A percentile compares a stretch with the other conserved stretches of the same genome.
phyloP scores from a whole-genome alignment of 2,113 vertebrate genomes.

The Typhlomys cinereus region DNA sequence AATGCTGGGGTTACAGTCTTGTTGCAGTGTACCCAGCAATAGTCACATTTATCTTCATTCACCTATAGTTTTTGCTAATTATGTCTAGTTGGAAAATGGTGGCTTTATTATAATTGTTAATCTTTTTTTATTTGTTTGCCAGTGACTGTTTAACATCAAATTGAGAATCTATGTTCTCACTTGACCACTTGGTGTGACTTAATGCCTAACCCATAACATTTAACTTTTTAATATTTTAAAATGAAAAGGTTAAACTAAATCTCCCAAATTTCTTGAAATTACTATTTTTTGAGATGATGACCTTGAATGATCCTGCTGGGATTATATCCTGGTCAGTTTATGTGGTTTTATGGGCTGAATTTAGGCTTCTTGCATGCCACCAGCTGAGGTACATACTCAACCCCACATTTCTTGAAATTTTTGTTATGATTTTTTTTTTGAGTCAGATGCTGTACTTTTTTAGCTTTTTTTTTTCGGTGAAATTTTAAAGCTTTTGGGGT shows the following conservation, averaged over 20 bases:
- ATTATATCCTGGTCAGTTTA: constrained; percentile 4
- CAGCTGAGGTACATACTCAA: not conserved
- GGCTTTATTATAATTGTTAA: not conserved
- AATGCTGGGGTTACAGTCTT: not conserved
- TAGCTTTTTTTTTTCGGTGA: too few relatives aligned
- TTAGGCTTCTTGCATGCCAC: not conserved
- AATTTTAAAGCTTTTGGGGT: not conserved
- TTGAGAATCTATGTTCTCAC: not conserved
- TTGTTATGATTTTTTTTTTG: constrained; percentile 27
- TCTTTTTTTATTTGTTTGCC: not conserved
- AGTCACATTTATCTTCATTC: not conserved
- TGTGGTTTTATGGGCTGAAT: not conserved
- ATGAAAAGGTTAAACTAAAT: constrained; percentile 32
- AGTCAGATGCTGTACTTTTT: too few relatives aligned
- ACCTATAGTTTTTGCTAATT: not conserved
- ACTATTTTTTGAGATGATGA: constrained; percentile 49
- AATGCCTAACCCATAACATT: not conserved
- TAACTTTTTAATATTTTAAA: constrained; percentile 42
- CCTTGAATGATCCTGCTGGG: constrained; percentile 7
- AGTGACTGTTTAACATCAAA: not conserved
- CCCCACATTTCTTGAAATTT: not conserved
- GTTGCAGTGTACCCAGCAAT: not conserved
- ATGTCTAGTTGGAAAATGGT: not conserved
- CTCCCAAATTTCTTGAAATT: not conserved
- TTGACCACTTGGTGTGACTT: not conserved